A percentile compares a stretch with the other conserved stretches of the same genome.
These are phyloP conservation scores for Carapus acus DNA, from an alignment of 2,797 vertebrate genomes.

Conservation along the genomic window DNA sequence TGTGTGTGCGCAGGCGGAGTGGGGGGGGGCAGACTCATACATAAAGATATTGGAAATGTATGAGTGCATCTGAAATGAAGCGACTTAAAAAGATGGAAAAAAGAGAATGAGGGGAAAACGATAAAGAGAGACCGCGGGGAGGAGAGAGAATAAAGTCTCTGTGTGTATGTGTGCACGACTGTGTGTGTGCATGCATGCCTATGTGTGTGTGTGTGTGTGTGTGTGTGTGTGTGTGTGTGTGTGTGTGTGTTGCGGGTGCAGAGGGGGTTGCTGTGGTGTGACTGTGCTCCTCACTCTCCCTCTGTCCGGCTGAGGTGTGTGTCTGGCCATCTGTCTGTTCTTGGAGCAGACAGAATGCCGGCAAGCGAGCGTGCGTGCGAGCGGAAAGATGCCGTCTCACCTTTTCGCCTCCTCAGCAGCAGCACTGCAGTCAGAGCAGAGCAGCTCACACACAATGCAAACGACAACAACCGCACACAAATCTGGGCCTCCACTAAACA, in stretches of 20 bases:
- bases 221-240: conserved; percentile 10
- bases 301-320: conserved; percentile 49
- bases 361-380: no score
- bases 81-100: conserved; percentile 60
- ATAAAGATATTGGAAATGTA: conserved; percentile 81
- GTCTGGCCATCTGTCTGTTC: conserved; percentile 56
- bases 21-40: conserved; percentile 66
- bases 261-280: conserved; percentile 28
- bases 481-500: background rate
- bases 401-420: conserved; percentile 50
- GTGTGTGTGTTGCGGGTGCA: conserved; percentile 1
- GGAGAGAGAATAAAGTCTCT: conserved; percentile 4
- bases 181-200: background rate
- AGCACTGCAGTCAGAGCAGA: conserved; percentile 38
- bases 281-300: conserved; percentile 52
- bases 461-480: conserved; percentile 5
- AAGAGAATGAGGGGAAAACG: conserved; percentile 55
- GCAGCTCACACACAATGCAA: no score
- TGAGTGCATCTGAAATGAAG: conserved; percentile 79
- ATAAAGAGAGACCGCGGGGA: conserved; percentile 39
- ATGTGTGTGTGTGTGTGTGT: conserved; percentile 13
- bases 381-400: conserved; percentile 53
- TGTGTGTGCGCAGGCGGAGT: background rate
- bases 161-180: conserved; percentile 12
- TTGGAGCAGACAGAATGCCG: conserved; percentile 46